These are phyloP conservation scores for Ochotona princeps DNA, from an alignment of 2,113 vertebrate species.

Conservation along the genomic window DNA sequence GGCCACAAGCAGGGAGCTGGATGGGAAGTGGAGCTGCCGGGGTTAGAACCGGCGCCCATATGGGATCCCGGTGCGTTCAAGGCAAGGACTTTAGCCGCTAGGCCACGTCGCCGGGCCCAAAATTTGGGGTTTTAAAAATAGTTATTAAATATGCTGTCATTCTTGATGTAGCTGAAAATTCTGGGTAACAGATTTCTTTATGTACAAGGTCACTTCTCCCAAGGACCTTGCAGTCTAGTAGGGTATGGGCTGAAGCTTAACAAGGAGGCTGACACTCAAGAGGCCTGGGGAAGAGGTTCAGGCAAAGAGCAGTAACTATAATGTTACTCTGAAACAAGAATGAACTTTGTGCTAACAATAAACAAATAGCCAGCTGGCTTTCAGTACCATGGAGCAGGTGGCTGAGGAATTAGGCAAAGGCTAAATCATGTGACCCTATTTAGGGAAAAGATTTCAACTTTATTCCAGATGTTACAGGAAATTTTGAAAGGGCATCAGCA, in stretches of 20 bases:
- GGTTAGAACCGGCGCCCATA: no score
- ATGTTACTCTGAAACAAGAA: not conserved
- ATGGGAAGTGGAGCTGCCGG: no score
- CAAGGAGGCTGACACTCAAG: not conserved
- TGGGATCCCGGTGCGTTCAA: no score
- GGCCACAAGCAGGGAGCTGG: no score
- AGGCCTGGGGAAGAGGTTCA: not conserved
- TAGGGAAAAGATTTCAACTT: not conserved
- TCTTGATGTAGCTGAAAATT: not conserved
- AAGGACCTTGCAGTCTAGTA: not conserved
- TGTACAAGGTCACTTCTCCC: not conserved
- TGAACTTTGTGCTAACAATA: not conserved
- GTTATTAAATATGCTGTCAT: not conserved
- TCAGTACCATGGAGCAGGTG: not conserved
- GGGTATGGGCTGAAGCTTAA: not conserved
- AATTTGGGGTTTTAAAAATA: not conserved
- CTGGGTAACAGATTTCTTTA: not conserved
- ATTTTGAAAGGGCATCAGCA: slow-evolving; percentile 4
- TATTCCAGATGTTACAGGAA: not conserved
- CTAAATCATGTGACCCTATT: not conserved
- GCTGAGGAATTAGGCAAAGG: not conserved
- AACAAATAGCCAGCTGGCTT: not conserved
- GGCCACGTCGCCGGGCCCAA: no score
- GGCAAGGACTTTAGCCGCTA: no score
- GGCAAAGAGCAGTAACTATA: not conserved